Conservation (phyloP, 1,140 invertebrate species). For the Heliothis virescens region DNA sequence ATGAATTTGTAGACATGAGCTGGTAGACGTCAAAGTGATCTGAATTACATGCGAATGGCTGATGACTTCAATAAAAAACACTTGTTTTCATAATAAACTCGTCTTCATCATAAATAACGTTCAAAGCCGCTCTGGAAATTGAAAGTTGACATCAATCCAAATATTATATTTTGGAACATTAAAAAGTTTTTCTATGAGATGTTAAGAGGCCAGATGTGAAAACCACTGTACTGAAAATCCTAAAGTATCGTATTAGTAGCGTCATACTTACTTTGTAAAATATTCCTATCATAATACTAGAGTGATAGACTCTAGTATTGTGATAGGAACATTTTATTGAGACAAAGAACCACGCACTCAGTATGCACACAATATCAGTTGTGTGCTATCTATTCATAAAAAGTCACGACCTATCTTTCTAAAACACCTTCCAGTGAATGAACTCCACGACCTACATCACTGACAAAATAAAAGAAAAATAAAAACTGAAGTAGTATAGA, state of each 20-base stretch:
- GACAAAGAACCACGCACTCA: too few species aligned
- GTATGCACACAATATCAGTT: too few species aligned
- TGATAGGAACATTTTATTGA: too few species aligned
- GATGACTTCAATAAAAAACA: constrained; percentile 15
- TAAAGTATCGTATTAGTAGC: not conserved
- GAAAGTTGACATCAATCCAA: constrained; percentile 45
- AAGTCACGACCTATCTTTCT: too few species aligned
- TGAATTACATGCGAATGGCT: constrained; percentile 13
- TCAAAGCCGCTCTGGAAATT: constrained; percentile 41
- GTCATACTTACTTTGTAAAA: too few species aligned
- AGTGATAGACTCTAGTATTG: too few species aligned
- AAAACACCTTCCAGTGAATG: too few species aligned
- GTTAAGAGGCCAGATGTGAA: not conserved
- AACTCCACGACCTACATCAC: not conserved
- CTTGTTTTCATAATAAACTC: constrained; percentile 14
- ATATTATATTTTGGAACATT: constrained; percentile 27
- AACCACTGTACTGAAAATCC: not conserved
- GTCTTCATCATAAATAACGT: constrained; percentile 16
- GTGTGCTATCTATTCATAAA: too few species aligned
- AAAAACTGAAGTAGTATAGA: not conserved
- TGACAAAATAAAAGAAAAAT: not conserved
- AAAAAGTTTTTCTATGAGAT: constrained; percentile 16
- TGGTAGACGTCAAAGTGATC: not conserved
- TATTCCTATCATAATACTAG: too few species aligned
- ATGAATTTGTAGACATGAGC: not conserved